Conservation (phyloP, 2,797 vertebrate genomes). For the Hafferia zeledoni region DNA sequence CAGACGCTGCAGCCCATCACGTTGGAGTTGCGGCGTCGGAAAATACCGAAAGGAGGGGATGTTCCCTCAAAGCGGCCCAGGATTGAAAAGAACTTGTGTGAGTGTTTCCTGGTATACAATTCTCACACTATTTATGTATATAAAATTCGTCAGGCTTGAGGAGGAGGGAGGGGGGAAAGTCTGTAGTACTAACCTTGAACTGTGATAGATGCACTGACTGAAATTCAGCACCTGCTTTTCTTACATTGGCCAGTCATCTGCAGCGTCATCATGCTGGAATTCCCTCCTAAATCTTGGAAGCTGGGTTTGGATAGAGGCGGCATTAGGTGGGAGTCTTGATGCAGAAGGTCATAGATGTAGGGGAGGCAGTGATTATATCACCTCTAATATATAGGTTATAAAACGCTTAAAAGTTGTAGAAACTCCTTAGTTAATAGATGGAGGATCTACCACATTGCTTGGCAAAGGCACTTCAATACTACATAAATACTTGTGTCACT, state of each 20-base stretch:
- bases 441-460: not conserved
- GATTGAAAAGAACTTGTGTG: constrained; percentile 81
- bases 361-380: not conserved
- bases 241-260: not conserved
- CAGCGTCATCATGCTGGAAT: not conserved
- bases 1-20: constrained; percentile 81
- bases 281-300: not conserved
- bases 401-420: not conserved
- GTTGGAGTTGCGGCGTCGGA: constrained; percentile 83
- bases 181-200: not conserved
- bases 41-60: constrained; percentile 81
- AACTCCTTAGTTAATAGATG: not conserved
- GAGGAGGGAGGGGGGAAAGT: fast-evolving
- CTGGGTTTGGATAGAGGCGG: not conserved
- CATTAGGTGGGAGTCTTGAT: not conserved
- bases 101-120: constrained; percentile 29
- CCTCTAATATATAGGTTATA: not conserved
- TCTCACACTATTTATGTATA: not conserved
- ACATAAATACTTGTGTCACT: not conserved
- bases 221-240: not conserved
- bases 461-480: not conserved
- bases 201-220: not conserved
- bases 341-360: not conserved
- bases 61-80: constrained; percentile 83
- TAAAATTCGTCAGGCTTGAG: not conserved